Conservation (phyloP, 1,140 invertebrate genomes). For the Lasaia peninsularis region DNA sequence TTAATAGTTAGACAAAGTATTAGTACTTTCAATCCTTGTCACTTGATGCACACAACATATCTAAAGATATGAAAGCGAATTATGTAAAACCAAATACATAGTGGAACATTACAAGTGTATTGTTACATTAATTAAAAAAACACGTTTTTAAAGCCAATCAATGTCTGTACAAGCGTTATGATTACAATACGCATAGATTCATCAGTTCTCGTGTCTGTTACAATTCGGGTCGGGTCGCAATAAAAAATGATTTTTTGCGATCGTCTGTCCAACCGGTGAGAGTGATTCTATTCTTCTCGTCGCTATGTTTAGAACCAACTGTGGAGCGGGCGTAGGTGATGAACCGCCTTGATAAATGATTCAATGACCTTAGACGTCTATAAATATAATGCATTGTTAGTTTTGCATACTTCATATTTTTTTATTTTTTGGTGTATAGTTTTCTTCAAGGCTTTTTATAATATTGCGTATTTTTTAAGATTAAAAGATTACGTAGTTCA, state of each 20-base stretch:
- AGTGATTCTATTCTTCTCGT: slow-evolving; percentile 41
- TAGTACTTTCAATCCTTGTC: too few species aligned
- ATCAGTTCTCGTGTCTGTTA: slow-evolving; percentile 33
- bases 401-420: neutral
- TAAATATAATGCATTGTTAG: neutral
- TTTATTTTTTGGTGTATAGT: too few species aligned
- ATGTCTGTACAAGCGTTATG: neutral
- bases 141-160: too few species aligned
- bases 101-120: too few species aligned
- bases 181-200: slow-evolving; percentile 9
- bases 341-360: neutral
- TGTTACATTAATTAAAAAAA: too few species aligned
- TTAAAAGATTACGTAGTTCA: too few species aligned
- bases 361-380: neutral
- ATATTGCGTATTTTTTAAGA: too few species aligned
- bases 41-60: too few species aligned
- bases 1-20: too few species aligned
- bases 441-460: too few species aligned
- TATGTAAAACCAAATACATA: too few species aligned
- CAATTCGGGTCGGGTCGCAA: slow-evolving; percentile 54
- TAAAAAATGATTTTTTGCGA: slow-evolving; percentile 48
- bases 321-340: neutral
- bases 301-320: slow-evolving; percentile 13
- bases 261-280: slow-evolving; percentile 44
- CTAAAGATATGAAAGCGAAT: too few species aligned